A percentile compares a stretch with the other conserved stretches of the same genome.
phyloP scores from a whole-genome alignment of 2,888 invertebrate genomes.

The Nasonia oneida region DNA sequence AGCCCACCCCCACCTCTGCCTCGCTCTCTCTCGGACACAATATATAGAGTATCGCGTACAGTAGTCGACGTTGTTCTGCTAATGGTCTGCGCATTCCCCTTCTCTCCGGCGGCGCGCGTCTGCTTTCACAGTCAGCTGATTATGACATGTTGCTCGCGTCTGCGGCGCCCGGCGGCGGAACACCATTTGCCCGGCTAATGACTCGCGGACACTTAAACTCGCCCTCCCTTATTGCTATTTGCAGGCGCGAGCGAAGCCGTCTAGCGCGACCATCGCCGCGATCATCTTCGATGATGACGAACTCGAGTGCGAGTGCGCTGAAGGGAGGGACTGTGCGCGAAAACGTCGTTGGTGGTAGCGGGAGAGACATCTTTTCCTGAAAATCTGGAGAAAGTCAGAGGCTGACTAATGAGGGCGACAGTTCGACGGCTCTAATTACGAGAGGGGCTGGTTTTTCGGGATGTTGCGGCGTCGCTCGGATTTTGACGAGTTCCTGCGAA shows the following conservation, averaged over 20 bases:
- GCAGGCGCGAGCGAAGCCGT: conserved; percentile 53
- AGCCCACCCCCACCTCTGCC: neutral
- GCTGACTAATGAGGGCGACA: neutral
- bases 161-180: conserved; percentile 75
- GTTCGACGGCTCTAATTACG: neutral
- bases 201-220: conserved; percentile 75
- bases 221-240: neutral
- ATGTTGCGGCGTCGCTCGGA: neutral
- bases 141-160: conserved; percentile 77
- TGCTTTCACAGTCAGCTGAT: conserved; percentile 78
- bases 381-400: conserved; percentile 23
- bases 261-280: conserved; percentile 33
- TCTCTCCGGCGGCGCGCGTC: conserved; percentile 66
- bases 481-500: neutral
- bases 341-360: conserved; percentile 30
- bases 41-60: conserved; percentile 52
- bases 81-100: conserved; percentile 75
- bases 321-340: conserved; percentile 17
- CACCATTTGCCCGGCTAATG: conserved; percentile 77
- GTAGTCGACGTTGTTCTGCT: conserved; percentile 75
- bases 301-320: neutral
- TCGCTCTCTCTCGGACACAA: neutral
- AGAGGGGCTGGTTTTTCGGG: neutral
- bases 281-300: conserved; percentile 17
- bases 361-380: conserved; percentile 35